A percentile compares a stretch with the other conserved stretches of the same genome.
Conservation (phyloP, 2,888 invertebrate genomes). For the Cantharis rufa region DNA sequence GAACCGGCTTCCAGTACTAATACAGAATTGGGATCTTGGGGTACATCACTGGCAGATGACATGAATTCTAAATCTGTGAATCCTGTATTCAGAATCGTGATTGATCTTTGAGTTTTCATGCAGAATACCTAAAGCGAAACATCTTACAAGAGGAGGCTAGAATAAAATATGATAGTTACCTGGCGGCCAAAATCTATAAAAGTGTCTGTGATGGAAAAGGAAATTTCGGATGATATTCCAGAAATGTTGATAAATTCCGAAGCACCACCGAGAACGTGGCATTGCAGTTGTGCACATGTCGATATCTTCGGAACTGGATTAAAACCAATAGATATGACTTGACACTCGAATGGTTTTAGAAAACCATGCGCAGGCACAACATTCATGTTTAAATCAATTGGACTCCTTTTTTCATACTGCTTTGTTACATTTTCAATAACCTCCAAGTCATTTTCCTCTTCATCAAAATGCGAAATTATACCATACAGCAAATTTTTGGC, state of each 20-base stretch:
- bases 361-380: conserved; percentile 59
- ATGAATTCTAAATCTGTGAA: conserved; percentile 56
- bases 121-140: conserved; percentile 48
- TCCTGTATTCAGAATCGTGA: conserved; percentile 59
- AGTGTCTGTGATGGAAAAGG: conserved; percentile 57
- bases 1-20: conserved; percentile 57
- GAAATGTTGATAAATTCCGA: conserved; percentile 58
- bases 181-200: conserved; percentile 53
- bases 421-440: conserved; percentile 42
- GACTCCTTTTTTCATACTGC: too few species aligned
- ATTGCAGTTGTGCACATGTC: conserved; percentile 57
- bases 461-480: conserved; percentile 19
- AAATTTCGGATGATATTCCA: conserved; percentile 60
- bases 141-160: neutral
- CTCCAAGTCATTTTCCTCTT: conserved; percentile 11
- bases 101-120: conserved; percentile 43
- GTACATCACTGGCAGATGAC: conserved; percentile 56
- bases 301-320: conserved; percentile 56
- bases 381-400: neutral
- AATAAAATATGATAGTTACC: conserved; percentile 38
- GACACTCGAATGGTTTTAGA: conserved; percentile 59
- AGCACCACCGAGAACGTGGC: conserved; percentile 63
- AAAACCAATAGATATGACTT: conserved; percentile 58
- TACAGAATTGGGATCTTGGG: conserved; percentile 48
- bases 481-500: conserved; percentile 29